Percentiles rank a stretch among this genome's conserved stretches.
These are phyloP conservation scores for Odocoileus hemionus DNA, from an alignment of 2,113 vertebrate genomes.

Conservation along the genomic window DNA sequence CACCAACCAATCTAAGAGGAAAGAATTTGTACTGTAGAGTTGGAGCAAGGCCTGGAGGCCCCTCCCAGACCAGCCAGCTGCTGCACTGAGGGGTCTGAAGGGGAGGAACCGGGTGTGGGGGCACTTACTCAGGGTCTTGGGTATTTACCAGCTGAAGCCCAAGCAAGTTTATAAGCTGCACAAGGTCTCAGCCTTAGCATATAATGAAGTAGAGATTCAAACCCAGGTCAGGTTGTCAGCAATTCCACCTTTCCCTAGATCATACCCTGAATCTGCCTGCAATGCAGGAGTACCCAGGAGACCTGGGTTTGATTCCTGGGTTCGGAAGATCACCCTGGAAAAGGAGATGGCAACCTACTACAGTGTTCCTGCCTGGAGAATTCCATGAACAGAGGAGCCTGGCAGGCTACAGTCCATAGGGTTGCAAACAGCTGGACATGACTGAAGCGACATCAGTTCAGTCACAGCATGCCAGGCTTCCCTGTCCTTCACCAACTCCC, in stretches of 20 bases:
- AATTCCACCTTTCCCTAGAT: background rate
- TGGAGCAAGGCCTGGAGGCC: accelerated
- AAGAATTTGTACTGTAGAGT: background rate
- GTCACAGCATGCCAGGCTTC: background rate
- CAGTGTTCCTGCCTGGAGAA: background rate
- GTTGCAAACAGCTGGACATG: background rate
- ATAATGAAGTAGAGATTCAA: background rate
- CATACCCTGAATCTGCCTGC: background rate
- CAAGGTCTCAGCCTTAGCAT: background rate
- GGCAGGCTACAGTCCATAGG: background rate
- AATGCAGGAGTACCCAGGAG: background rate
- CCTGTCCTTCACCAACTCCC: background rate
- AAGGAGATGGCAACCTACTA: background rate
- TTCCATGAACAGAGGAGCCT: background rate
- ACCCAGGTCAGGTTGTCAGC: background rate
- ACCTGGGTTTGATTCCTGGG: background rate
- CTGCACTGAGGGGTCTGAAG: background rate
- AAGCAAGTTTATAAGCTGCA: background rate
- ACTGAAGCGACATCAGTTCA: background rate
- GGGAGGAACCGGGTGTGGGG: accelerated
- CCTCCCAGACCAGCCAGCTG: background rate
- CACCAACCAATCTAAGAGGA: background rate
- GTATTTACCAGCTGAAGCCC: background rate
- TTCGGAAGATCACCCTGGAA: background rate
- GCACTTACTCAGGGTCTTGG: background rate